phyloP scores from a whole-genome alignment of 1,140 invertebrate species.

The Stegodyphus mimosarum region DNA sequence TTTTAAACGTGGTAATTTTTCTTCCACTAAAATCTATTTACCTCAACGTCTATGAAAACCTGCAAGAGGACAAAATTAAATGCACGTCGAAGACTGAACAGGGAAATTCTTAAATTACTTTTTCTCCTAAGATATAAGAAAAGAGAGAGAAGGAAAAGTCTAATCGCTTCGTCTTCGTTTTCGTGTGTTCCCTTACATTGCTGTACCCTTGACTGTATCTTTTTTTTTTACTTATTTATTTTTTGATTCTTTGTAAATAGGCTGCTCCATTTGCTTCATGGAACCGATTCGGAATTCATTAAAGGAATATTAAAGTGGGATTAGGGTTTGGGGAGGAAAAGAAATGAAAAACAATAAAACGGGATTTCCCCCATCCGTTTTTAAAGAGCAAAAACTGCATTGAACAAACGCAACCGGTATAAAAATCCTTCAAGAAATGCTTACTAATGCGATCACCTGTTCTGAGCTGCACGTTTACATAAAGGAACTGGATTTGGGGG shows the following conservation, averaged over 20 bases:
- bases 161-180: conserved; percentile 51
- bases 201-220: neutral
- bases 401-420: conserved; percentile 39
- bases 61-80: conserved; percentile 41
- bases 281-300: conserved; percentile 56
- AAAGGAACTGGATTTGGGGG: neutral
- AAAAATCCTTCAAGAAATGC: conserved; percentile 35
- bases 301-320: conserved; percentile 58
- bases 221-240: conserved; percentile 24
- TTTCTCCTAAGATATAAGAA: neutral
- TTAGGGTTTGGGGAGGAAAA: conserved; percentile 19
- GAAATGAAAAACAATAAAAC: conserved; percentile 50
- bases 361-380: conserved; percentile 5
- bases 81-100: conserved; percentile 26
- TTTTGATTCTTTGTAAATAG: conserved; percentile 45
- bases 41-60: neutral
- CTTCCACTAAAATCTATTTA: conserved; percentile 22
- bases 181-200: conserved; percentile 18
- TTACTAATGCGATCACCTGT: conserved; percentile 56
- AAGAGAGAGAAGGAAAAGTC: conserved; percentile 21
- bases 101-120: conserved; percentile 54
- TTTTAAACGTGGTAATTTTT: conserved; percentile 8
- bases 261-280: conserved; percentile 28
- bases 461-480: conserved; percentile 33
- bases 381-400: conserved; percentile 18